phyloP scores from a whole-genome alignment of 2,113 vertebrate genomes.

The Nematolebias whitei region DNA sequence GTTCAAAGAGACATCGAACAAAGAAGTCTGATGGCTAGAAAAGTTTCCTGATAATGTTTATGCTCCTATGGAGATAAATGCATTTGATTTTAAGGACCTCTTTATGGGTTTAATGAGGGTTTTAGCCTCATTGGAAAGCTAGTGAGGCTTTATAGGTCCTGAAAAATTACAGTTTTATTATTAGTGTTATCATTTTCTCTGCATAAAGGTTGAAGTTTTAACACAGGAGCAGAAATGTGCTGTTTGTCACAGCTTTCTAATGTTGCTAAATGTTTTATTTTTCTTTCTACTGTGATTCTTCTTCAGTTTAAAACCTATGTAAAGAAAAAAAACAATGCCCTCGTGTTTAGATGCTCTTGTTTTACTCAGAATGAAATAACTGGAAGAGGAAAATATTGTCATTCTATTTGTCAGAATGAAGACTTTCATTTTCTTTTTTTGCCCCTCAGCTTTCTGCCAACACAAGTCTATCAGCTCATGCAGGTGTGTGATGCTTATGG shows the following conservation, averaged over 20 bases:
- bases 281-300: background rate
- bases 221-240: background rate
- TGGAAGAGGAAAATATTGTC: background rate
- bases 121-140: slow-evolving; percentile 13
- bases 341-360: background rate
- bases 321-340: background rate
- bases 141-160: background rate
- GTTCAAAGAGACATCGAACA: background rate
- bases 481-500: background rate
- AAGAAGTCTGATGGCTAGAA: background rate
- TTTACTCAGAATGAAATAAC: background rate
- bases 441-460: slow-evolving; percentile 5
- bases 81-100: slow-evolving; percentile 32
- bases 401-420: slow-evolving; percentile 7
- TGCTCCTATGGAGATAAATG: slow-evolving; percentile 7
- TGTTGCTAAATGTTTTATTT: slow-evolving; percentile 15
- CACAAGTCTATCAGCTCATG: slow-evolving; percentile 18
- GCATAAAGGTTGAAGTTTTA: slow-evolving; percentile 12
- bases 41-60: slow-evolving; percentile 13
- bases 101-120: slow-evolving; percentile 21
- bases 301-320: background rate
- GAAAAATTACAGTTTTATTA: slow-evolving; percentile 18
- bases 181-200: slow-evolving; percentile 1
- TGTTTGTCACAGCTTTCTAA: slow-evolving; percentile 7
- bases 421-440: slow-evolving; percentile 15